Evolutionary conservation across 2,113 vertebrate genomes (phyloP).

Genomic region (Hystrix cristata): DNA sequence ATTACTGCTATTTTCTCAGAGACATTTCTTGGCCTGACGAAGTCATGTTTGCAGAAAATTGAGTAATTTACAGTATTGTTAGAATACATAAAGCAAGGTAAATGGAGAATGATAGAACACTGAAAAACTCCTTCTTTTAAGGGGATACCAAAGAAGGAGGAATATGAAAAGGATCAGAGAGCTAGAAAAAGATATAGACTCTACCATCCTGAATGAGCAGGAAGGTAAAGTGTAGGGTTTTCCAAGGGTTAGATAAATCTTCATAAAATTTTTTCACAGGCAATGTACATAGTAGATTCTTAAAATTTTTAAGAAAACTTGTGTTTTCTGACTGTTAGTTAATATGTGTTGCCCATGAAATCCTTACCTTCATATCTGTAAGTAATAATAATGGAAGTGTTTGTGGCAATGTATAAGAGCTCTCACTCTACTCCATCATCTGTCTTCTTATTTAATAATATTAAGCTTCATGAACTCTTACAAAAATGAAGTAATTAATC

Average conservation of each 20-base stretch:
- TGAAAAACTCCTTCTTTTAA: background rate
- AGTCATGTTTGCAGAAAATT: background rate
- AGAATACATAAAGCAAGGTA: background rate
- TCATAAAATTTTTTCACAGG: background rate
- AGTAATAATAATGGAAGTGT: constrained; percentile 41
- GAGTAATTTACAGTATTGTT: background rate
- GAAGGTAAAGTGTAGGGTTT: background rate
- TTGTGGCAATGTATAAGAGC: constrained; percentile 47
- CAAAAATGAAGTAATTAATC: constrained; percentile 79
- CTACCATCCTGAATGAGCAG: background rate
- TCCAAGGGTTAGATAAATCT: background rate
- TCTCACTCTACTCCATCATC: constrained; percentile 57
- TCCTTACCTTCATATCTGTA: constrained; percentile 43
- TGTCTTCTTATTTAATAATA: constrained; percentile 76
- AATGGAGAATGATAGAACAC: background rate
- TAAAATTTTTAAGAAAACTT: constrained; percentile 44
- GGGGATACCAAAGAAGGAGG: background rate
- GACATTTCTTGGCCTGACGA: background rate
- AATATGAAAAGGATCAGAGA: background rate
- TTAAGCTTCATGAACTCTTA: constrained; percentile 74
- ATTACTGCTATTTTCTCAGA: background rate
- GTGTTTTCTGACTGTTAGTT: constrained; percentile 28
- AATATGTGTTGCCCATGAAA: constrained; percentile 46
- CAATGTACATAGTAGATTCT: background rate
- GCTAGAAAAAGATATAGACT: background rate